phyloP scores from a whole-genome alignment of 2,888 invertebrate species.

The Fragum fragum region DNA sequence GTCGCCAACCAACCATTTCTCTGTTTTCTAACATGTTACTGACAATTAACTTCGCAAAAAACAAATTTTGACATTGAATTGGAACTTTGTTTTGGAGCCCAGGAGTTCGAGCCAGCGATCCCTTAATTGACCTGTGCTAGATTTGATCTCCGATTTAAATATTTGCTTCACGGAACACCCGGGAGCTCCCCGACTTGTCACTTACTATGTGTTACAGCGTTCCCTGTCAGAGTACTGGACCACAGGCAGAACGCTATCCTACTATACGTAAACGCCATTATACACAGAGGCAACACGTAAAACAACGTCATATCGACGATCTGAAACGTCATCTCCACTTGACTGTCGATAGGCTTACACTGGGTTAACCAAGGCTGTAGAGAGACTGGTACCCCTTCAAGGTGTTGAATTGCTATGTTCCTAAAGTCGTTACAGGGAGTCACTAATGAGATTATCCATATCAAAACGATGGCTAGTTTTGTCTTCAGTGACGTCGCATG shows the following conservation, averaged over 20 bases:
- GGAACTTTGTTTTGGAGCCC: too few species aligned
- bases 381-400: constrained; percentile 41
- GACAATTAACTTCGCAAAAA: too few species aligned
- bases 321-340: constrained; percentile 77
- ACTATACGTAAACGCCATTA: constrained; percentile 83
- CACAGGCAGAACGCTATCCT: constrained; percentile 83
- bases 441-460: constrained; percentile 92
- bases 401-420: constrained; percentile 55
- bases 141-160: too few species aligned
- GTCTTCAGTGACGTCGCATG: constrained; percentile 94
- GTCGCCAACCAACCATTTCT: too few species aligned
- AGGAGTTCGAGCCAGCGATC: too few species aligned
- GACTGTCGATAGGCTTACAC: constrained; percentile 51
- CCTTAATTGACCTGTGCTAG: too few species aligned
- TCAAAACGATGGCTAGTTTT: constrained; percentile 92
- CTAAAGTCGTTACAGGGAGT: constrained; percentile 79
- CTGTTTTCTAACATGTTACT: too few species aligned
- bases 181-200: too few species aligned
- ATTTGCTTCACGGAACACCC: too few species aligned
- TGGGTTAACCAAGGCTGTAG: constrained; percentile 63
- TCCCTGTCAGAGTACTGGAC: constrained; percentile 67
- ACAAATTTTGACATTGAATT: too few species aligned
- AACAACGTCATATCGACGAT: constrained; percentile 76
- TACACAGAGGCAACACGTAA: constrained; percentile 81
- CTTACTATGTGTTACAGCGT: constrained; percentile 65